Base-by-base conservation (phyloP, 2,888 invertebrate species). In the Amiota communis region DNA sequence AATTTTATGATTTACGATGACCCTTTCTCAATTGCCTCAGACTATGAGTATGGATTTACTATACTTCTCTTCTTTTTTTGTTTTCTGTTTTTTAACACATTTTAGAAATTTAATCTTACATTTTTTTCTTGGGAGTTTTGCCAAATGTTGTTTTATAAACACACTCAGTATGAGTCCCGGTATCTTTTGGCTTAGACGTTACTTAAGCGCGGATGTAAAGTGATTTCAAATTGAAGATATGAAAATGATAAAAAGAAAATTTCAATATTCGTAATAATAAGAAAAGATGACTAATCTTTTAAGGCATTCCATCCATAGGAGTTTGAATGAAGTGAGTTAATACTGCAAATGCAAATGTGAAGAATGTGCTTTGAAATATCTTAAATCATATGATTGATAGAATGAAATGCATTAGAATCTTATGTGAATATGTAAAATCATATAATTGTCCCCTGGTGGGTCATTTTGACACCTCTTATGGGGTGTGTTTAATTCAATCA, bases 1-100 rank as follows among this genome's bases (percentile, higher is more conserved):
- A 86, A 87, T 83, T 81, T 79, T 85, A 86, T 88, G 87, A 88
- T 89, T 88, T 88, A 89, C 80, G 86, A 79, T 78, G 82, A 87
- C 86, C 86, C 86, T 87, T 88, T 87, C 12, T 46, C 49, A 69
- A 20, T 59, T 59, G 20, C 20, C 20, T 11, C 57, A 11, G 12
- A 15, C 59, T 20, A 15, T 12, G 20, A 20, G 20, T 1, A 59
- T 59, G 36, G 6, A 36, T 36, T 36, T 36, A 36, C 36, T 36
- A 36, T 36, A 36, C 6, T 36, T 36, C 6, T 2, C 36, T 36
- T 36, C 36, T 36, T 71, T 48, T 79, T 71, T 69, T 69, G 63
- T 53, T 72, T 75, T 72, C 61, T 72, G 12, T 74, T 75, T 15
- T 59, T 59, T 11, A 59, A 59, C n/a, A 59, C 59, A 59, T 59